Percentiles rank a stretch among this genome's conserved stretches.
phyloP scores from a whole-genome alignment of 2,113 vertebrate genomes.

The Quiscalus mexicanus region DNA sequence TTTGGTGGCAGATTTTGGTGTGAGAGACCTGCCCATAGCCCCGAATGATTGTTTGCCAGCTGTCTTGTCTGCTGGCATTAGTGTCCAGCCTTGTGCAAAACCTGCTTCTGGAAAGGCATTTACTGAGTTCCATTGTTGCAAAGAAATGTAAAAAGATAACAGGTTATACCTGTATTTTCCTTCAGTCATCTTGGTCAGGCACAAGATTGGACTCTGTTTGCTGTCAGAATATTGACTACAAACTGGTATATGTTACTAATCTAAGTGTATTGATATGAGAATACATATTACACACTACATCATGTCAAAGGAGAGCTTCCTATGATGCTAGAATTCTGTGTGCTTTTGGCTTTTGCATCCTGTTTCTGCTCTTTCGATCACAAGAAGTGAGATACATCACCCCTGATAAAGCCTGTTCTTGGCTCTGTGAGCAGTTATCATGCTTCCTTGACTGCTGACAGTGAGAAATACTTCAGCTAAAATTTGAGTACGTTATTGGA shows the following conservation, averaged over 20 bases:
- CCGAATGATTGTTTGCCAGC: neutral
- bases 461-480: neutral
- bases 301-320: neutral
- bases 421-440: neutral
- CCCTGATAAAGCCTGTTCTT: neutral
- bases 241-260: neutral
- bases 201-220: neutral
- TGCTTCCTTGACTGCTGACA: neutral
- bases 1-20: neutral
- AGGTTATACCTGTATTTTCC: neutral
- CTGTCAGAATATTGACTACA: neutral
- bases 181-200: neutral
- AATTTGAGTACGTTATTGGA: neutral
- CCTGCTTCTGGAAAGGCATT: neutral
- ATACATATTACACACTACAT: neutral
- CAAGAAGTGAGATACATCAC: neutral
- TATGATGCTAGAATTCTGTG: neutral
- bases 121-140: neutral
- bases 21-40: neutral
- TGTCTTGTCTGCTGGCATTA: neutral
- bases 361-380: neutral
- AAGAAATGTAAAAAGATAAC: neutral
- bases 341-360: neutral
- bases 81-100: neutral
- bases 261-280: neutral